Conservation (phyloP, 2,888 invertebrate species). For the Cataglyphis cursor region DNA sequence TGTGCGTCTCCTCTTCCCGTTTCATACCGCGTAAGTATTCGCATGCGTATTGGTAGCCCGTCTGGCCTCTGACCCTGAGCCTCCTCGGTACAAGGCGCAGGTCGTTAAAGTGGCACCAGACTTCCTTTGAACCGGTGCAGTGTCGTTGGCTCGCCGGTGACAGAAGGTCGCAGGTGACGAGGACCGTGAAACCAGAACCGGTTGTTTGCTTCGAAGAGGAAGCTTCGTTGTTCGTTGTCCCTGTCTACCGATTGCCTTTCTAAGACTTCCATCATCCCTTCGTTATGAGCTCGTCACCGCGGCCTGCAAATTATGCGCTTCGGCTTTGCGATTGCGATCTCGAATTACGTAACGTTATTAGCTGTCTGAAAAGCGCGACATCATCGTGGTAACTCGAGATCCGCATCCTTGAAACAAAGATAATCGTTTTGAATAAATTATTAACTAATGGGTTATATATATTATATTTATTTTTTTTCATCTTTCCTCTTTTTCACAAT, state of each 20-base stretch:
- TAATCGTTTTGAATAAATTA: conserved; percentile 18
- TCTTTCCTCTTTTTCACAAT: neutral
- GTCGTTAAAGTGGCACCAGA: conserved; percentile 83
- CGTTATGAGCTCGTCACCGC: conserved; percentile 23
- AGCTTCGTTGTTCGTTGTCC: conserved; percentile 56
- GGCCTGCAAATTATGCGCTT: conserved; percentile 34
- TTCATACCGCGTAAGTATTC: conserved; percentile 60
- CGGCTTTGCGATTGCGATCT: conserved; percentile 37
- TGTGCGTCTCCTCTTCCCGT: conserved; percentile 63
- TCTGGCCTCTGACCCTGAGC: conserved; percentile 83
- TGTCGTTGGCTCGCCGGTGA: conserved; percentile 81
- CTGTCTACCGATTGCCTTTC: conserved; percentile 61
- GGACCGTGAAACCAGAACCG: conserved; percentile 77
- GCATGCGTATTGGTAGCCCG: conserved; percentile 75
- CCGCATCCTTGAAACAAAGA: neutral
- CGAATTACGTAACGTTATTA: conserved; percentile 47
- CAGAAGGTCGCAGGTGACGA: conserved; percentile 84
- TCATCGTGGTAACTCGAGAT: conserved; percentile 22
- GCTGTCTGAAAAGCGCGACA: conserved; percentile 36
- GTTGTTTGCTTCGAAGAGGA: conserved; percentile 70
- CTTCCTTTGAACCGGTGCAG: conserved; percentile 82
- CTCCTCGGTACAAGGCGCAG: conserved; percentile 78
- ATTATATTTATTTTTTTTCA: neutral
- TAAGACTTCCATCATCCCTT: conserved; percentile 69
- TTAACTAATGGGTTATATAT: conserved; percentile 13